Percentiles rank a stretch among this genome's conserved stretches.
phyloP scores from a whole-genome alignment of 2,113 vertebrate genomes.

The Peromyscus polionotus region DNA sequence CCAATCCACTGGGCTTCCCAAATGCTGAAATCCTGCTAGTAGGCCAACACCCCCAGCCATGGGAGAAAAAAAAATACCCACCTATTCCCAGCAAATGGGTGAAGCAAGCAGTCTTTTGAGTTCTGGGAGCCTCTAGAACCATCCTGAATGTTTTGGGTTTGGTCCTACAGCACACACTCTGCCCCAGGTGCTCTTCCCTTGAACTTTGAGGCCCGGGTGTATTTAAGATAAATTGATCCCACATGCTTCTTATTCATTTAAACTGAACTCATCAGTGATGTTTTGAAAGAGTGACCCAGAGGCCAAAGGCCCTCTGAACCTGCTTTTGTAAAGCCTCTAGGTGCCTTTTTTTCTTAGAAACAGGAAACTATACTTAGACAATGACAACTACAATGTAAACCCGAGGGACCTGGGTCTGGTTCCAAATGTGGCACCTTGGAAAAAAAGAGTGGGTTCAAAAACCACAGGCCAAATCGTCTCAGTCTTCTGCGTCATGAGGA shows the following conservation, averaged over 20 bases:
- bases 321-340: conserved; percentile 15
- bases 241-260: conserved; percentile 67
- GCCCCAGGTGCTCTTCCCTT: conserved; percentile 56
- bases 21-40: not conserved
- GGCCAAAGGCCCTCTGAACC: conserved; percentile 16
- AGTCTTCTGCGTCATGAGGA: not conserved
- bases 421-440: conserved; percentile 67
- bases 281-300: conserved; percentile 53
- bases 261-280: conserved; percentile 44
- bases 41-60: not conserved
- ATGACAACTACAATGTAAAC: conserved; percentile 11
- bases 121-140: conserved; percentile 20
- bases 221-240: conserved; percentile 73
- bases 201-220: conserved; percentile 63
- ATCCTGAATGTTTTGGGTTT: conserved; percentile 56
- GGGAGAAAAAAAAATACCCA: not conserved
- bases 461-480: not conserved
- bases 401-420: not conserved
- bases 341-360: conserved; percentile 43
- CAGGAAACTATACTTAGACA: conserved; percentile 57
- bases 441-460: not conserved
- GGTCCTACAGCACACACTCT: not conserved
- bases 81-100: not conserved
- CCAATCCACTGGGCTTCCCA: not conserved
- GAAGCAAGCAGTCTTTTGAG: not conserved